These are phyloP conservation scores for Timema podura DNA, from an alignment of 2,888 invertebrate genomes.

Conservation along the genomic window DNA sequence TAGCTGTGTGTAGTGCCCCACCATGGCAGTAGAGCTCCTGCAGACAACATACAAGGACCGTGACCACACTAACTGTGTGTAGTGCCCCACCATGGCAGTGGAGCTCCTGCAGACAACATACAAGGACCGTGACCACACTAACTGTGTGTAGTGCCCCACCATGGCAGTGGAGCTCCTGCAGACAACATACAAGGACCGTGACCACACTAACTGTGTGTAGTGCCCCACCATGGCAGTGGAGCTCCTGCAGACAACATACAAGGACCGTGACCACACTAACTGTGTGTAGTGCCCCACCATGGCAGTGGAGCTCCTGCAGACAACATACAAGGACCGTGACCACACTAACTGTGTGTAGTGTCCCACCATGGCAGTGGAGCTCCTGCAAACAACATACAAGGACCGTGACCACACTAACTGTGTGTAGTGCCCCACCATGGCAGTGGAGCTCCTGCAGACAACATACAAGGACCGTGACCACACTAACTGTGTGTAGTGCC, in stretches of 20 bases:
- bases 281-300: conserved; percentile 24
- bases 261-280: conserved; percentile 18
- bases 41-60: conserved; percentile 15
- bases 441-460: conserved; percentile 12
- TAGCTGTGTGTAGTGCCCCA: conserved; percentile 20
- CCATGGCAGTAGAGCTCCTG: neutral
- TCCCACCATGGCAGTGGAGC: too few relatives aligned
- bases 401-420: conserved; percentile 20
- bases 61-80: conserved; percentile 22
- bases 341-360: conserved; percentile 23
- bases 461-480: conserved; percentile 16
- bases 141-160: conserved; percentile 19
- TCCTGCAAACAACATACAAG: conserved; percentile 12
- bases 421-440: too few relatives aligned
- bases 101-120: conserved; percentile 10
- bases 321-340: conserved; percentile 14
- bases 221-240: neutral
- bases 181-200: conserved; percentile 11
- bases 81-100: neutral
- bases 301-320: conserved; percentile 11
- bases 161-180: neutral
- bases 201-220: conserved; percentile 23
- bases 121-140: conserved; percentile 18
- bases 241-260: conserved; percentile 11
- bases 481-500: conserved; percentile 22